Base-by-base conservation (phyloP, 92 coral and sea anemone genomes). In the Virgularia gustaviana region DNA sequence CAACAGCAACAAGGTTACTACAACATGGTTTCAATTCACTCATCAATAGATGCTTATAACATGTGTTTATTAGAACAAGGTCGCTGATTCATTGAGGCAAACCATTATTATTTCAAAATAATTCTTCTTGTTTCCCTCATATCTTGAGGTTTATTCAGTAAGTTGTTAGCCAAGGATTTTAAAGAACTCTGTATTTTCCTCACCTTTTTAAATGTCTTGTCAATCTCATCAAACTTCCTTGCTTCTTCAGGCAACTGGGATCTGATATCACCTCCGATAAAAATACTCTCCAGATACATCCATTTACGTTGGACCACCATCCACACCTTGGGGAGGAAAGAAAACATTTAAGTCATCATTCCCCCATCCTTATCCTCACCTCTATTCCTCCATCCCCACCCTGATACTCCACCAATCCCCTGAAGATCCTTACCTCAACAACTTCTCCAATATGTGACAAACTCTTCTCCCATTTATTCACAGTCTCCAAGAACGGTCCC, bases 191-290 rank as follows among this genome's bases (percentile, higher is more conserved):
- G n/a, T n/a, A n/a, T n/a, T n/a, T n/a, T n/a, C n/a, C 49, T 3
- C n/a, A 90, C 98, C 98, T 92, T 92, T 66, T 92, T 92, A 78
- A 92, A 92, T 4, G 89, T 89, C 67, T 89, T 92, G 66, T 92
- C 98, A 55, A 92, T 92, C 85, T 92, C 98, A 55, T 92, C 98
- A 65, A 92, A 92, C 61, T 92, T 92, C 83, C 85, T 89, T 29
- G 98, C 98, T 81, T 92, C 98, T 62, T 92, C 98, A 23, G 98
- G 98, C 19, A 92, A 80, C 83, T 92, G 98, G 6, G 98, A 92
- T 55, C 98, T 83, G 76, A 92, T 92, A 59, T 92, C 98, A 0
- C 98, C 98, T 15, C 98, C 98, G 65, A 92, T 90, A 34, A 92
- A 92, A 84, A 92, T 92, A 58, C 98, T 92, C 65, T 92, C 98